Base-by-base conservation (phyloP, 2,888 invertebrate species). In the Malachius bipustulatus region DNA sequence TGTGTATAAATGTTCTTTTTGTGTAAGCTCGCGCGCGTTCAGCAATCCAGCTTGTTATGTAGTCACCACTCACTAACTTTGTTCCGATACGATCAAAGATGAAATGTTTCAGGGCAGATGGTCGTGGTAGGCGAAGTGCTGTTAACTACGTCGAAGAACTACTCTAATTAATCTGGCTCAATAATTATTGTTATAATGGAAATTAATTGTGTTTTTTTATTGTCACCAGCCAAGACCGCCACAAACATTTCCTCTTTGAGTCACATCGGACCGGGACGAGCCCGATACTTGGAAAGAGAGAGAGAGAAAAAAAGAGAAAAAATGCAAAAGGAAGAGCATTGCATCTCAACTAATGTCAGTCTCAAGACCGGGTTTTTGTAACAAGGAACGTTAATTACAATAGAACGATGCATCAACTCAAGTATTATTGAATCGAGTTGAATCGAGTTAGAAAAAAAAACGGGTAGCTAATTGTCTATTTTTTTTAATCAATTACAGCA, bases 171-270 rank as follows among this genome's bases (percentile, higher is more conserved):
- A n/a, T n/a, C n/a, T n/a, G n/a, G n/a, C n/a, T n/a, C n/a, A n/a
- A n/a, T n/a, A n/a, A n/a, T n/a, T n/a, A n/a, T n/a, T n/a, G n/a
- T n/a, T n/a, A n/a, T 10, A 13, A 31, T 6, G 24, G 24, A 19
- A 19, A 19, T 8, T 6, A 6, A n/a, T 19, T n/a, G 6, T n/a
- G 24, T n/a, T 8, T 6, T 19, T 19, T 6, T n/a, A 19, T 31
- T 31, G 6, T 13, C 4, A 6, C 6, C 14, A 14, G 11, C 11
- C 31, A 8, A 46, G 45, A 38, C 44, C 46, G 56, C 56, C 54
- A 51, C 50, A 60, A 60, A 62, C 61, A 62, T 62, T 62, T 62
- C 60, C 56, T 62, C 61, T 62, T 62, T 60, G 62, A 58, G 36
- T 56, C 55, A 52, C 51, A 46, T 48, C 48, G 51, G 54, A 46